phyloP scores from a whole-genome alignment of 2,797 vertebrate genomes.

The Denticeps clupeoides region DNA sequence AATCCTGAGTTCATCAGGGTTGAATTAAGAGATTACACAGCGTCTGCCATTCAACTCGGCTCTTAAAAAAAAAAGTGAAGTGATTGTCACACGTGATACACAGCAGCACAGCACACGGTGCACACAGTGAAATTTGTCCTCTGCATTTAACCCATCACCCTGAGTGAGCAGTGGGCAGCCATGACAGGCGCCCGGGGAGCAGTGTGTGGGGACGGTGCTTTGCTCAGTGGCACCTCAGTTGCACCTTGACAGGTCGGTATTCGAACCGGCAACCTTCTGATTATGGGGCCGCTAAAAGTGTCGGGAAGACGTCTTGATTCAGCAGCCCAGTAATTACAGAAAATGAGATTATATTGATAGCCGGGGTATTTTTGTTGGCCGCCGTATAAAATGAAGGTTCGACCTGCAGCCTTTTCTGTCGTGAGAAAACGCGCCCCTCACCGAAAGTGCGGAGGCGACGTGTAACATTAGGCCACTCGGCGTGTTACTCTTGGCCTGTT shows the following conservation, averaged over 20 bases:
- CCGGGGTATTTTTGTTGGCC: conserved; percentile 1
- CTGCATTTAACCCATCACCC: too few relatives aligned
- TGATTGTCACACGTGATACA: too few relatives aligned
- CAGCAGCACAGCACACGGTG: too few relatives aligned
- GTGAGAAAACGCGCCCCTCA: conserved; percentile 21
- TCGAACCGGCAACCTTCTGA: neutral
- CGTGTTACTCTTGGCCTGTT: conserved; percentile 17
- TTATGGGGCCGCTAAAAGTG: conserved; percentile 21
- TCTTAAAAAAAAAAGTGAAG: conserved; percentile 36
- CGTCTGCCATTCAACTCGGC: conserved; percentile 46
- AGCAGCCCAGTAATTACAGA: conserved; percentile 39
- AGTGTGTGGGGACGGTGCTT: too few relatives aligned
- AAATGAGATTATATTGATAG: conserved; percentile 32
- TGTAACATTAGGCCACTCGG: too few relatives aligned
- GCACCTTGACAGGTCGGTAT: too few relatives aligned
- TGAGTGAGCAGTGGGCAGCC: too few relatives aligned
- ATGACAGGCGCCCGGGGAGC: too few relatives aligned
- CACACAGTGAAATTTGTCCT: too few relatives aligned
- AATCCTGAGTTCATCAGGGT: conserved; percentile 58
- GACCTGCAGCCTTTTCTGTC: conserved; percentile 1
- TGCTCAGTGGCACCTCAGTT: too few relatives aligned
- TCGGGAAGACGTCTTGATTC: conserved; percentile 33
- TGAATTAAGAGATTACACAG: conserved; percentile 62
- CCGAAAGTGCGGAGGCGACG: too few relatives aligned
- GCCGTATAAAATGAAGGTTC: too few relatives aligned